Evolutionary conservation across 2,797 vertebrate species (phyloP), one percentile per base, ranked within the genome.

Genomic region (Cyclopterus lumpus): DNA sequence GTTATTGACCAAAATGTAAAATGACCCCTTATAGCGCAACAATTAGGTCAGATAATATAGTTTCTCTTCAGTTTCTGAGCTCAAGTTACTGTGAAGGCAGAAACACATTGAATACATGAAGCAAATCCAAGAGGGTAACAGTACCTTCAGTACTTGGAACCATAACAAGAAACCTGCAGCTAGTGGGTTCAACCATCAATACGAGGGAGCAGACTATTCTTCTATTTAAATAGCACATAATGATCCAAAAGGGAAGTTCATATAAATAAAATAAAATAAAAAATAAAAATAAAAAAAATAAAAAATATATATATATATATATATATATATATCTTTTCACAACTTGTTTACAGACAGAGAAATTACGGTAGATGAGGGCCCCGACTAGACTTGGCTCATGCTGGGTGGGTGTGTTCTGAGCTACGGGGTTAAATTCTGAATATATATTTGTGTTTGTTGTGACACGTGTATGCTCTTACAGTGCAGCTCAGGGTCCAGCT

Each of bases 401-500:
- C 40, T 42, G 12, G 11, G 40, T 15, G 14, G 2, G 36, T 38
- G 8, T 10, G 3, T 11, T 32, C 8, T 10, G 8, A 10, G 36
- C 10, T 38, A 42, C 40, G 5, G 40, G 40, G 14, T 42, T 15
- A 5, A 42, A 42, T 42, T 14, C 40, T 2, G 40, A 3, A 40
- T 42, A 12, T 15, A 12, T 14, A 14, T 28, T 28, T 44, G 12
- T 16, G 44, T 46, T 15, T 46, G 44, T 46, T 20, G 16, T 42
- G 40, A 42, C 4, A 6, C 20, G 59, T 57, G 69, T 59, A 14
- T 38, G 54, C 15, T 54, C 96, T 72, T 93, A 99, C 98, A 0
- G 71, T 99, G 97, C 22, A 99, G 93, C 73, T 99, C 98, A 0
- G 97, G 96, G 84, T 99, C 98, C 88, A 99, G 93, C 74, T 99